These are phyloP conservation scores for Coregonus ussuriensis DNA, from an alignment of 2,797 vertebrate species.

Conservation along the genomic window DNA sequence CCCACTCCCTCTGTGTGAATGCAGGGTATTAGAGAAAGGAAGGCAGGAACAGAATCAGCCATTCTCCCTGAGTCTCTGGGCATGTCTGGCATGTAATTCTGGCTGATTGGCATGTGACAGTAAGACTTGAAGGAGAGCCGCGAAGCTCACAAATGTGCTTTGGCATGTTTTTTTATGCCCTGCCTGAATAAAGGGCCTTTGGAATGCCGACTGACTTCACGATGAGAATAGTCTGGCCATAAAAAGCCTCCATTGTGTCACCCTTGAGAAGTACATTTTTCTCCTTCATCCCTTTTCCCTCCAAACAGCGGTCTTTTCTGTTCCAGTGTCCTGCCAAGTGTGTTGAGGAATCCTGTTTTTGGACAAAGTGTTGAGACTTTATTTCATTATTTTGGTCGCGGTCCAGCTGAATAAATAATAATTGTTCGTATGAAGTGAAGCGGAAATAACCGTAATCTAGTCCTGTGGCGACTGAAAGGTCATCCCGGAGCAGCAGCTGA, in stretches of 20 bases:
- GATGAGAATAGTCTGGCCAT: neutral
- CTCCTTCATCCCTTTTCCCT: constrained; percentile 17
- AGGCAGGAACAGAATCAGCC: constrained; percentile 12
- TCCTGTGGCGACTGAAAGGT: constrained; percentile 26
- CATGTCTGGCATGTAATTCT: constrained; percentile 3
- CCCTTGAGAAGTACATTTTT: constrained; percentile 6
- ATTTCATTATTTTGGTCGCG: constrained; percentile 27
- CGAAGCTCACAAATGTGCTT: neutral
- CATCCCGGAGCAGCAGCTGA: constrained; percentile 10
- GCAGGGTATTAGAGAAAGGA: neutral
- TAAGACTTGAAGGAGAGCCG: neutral
- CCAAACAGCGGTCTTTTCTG: constrained; percentile 8
- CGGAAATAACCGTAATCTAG: constrained; percentile 44
- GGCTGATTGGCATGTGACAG: constrained; percentile 29
- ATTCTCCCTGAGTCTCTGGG: neutral
- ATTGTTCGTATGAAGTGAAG: constrained; percentile 45
- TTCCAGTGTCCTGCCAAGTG: constrained; percentile 7
- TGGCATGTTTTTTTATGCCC: neutral
- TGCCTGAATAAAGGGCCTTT: neutral
- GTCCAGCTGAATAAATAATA: constrained; percentile 41
- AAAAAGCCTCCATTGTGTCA: constrained; percentile 17
- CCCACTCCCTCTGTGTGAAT: neutral
- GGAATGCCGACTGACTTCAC: constrained; percentile 7
- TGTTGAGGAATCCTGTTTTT: constrained; percentile 22
- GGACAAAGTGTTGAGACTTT: constrained; percentile 23